A percentile compares a stretch with the other conserved stretches of the same genome.
Evolutionary conservation across 92 coral and sea anemone species (phyloP).

Genomic region (Epizoanthus scotinus): DNA sequence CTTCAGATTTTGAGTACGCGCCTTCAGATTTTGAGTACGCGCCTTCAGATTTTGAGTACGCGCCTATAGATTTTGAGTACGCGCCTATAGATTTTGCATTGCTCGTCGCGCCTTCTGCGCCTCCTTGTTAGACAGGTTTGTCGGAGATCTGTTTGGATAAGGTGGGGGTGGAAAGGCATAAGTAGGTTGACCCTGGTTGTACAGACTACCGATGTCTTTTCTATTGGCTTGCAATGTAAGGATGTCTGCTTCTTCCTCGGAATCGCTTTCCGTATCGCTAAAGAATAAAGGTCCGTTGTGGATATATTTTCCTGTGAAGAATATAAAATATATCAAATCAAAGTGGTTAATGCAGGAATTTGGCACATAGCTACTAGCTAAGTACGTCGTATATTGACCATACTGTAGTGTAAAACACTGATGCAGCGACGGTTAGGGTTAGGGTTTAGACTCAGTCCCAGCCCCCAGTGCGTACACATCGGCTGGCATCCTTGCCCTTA

Average conservation of each 20-base stretch:
- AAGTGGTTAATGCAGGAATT: too few species aligned
- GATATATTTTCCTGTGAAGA: conserved; percentile 67
- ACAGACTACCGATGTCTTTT: not conserved
- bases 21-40: too few species aligned
- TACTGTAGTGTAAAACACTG: too few species aligned
- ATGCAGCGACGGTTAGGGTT: too few species aligned
- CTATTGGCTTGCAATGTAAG: conserved; percentile 33
- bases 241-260: conserved; percentile 82
- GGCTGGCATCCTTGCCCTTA: too few species aligned
- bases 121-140: conserved; percentile 20
- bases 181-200: conserved; percentile 25
- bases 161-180: conserved; percentile 59
- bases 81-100: conserved; percentile 73
- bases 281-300: conserved; percentile 92
- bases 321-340: not conserved
- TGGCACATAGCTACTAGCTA: too few species aligned
- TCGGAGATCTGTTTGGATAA: conserved; percentile 45
- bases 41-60: too few species aligned
- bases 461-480: too few species aligned
- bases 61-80: too few species aligned
- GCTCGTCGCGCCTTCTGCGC: conserved; percentile 62
- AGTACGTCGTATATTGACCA: too few species aligned
- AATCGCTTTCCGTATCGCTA: conserved; percentile 92
- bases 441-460: too few species aligned
- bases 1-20: too few species aligned